Evolutionary conservation across 2,113 vertebrate species (phyloP), one percentile per base, ranked within the genome.

Genomic region (Pycnonotus jocosus): DNA sequence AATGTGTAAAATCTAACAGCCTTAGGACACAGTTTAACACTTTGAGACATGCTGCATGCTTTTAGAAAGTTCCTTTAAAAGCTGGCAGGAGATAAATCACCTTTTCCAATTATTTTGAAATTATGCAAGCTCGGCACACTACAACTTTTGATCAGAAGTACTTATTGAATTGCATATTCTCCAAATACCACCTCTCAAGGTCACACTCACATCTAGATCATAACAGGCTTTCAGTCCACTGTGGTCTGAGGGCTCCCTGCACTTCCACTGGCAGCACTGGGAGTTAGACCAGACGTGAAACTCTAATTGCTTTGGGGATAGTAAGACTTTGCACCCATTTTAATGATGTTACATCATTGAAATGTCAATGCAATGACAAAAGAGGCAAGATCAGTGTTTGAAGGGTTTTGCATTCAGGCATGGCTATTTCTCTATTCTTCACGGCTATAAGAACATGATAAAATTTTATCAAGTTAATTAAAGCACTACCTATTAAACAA

Each of bases 1-100:
- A 96, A 96, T 95, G 86, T 97, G 96, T 97, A 95, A 97, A 97
- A 96, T 91, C 58, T 90, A 97, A 95, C 94, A 98, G 96, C 92
- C 96, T 96, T 96, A 92, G 94, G 95, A 95, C 94, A 97, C 64
- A 87, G 66, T 96, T 95, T 96, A 96, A 86, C 94, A 95, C 96
- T 97, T 90, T 83, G 84, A 91, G 96, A 94, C 94, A 93, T 96
- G 92, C 93, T 97, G 94, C 90, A 94, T 90, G 78, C 87, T 94
- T 96, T 97, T 90, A 88, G 93, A 97, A 97, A 97, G 94, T 95
- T 93, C 95, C 92, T 92, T 79, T 83, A 80, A 90, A 97, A 96
- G 50, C 57, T 98, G 96, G 96, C 96, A 97, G 93, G 81, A 86
- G 93, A 93, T 95, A 93, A 97, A 92, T 97, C 95, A 86, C 95